Evolutionary conservation across 2,888 invertebrate species (phyloP).

Genomic region (Rhopalosiphum nymphaeae): DNA sequence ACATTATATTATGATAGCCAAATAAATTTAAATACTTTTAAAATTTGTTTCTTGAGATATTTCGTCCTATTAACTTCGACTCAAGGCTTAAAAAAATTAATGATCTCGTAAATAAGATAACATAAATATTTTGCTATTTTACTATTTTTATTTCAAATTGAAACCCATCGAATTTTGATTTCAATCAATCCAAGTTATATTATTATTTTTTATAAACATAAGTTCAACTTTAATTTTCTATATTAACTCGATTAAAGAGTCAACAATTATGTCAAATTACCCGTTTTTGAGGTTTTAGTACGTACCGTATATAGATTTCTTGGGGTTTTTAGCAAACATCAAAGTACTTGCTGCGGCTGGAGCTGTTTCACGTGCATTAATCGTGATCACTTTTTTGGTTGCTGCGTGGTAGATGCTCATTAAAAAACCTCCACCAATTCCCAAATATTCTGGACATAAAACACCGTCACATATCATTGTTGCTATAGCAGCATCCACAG

Average conservation of each 20-base stretch:
- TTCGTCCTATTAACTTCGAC: background rate
- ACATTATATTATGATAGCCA: background rate
- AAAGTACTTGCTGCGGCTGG: conserved; percentile 75
- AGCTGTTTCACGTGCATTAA: conserved; percentile 83
- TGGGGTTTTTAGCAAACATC: conserved; percentile 74
- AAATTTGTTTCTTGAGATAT: background rate
- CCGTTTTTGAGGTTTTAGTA: background rate
- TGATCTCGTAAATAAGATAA: background rate
- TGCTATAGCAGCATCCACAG: conserved; percentile 71
- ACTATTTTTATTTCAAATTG: background rate
- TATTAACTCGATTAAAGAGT: background rate
- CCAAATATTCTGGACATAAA: conserved; percentile 70
- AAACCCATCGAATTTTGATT: background rate
- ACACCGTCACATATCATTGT: conserved; percentile 71
- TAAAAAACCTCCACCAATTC: conserved; percentile 81
- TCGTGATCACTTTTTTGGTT: conserved; percentile 75
- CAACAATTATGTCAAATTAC: background rate
- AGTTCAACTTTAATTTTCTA: background rate
- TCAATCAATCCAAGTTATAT: background rate
- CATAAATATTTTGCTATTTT: background rate
- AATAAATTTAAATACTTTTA: background rate
- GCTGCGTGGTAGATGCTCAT: conserved; percentile 81
- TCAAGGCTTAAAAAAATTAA: background rate
- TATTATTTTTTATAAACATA: background rate
- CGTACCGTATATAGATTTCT: conserved; percentile 73